Percentiles rank a stretch among this genome's conserved stretches.
Conservation (phyloP, 1,140 invertebrate species). For the Homalodisca vitripennis region DNA sequence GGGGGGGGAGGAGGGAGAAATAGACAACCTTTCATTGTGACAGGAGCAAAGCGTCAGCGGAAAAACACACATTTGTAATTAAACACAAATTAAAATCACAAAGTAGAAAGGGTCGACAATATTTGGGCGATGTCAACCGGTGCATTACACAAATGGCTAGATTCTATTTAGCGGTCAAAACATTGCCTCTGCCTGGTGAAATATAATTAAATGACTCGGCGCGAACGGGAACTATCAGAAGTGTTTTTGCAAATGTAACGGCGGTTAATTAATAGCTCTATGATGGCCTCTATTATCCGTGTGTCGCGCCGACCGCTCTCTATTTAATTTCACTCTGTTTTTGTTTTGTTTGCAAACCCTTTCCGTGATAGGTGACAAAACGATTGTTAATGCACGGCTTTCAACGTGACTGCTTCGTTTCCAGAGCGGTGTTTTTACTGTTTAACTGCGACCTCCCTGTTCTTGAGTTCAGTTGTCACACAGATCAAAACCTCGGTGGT, state of each 20-base stretch:
- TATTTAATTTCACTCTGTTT: slow-evolving; percentile 3
- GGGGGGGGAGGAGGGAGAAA: no score
- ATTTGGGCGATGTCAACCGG: slow-evolving; percentile 11
- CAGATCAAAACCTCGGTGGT: no score
- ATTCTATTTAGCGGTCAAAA: neutral
- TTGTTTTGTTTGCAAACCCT: neutral
- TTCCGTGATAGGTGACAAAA: neutral
- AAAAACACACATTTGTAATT: neutral
- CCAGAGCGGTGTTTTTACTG: no score
- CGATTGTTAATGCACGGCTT: neutral
- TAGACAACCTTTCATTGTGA: no score
- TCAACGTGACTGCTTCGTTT: no score
- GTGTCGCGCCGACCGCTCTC: neutral
- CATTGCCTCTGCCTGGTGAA: neutral
- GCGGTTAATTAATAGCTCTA: slow-evolving; percentile 4
- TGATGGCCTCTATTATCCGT: neutral
- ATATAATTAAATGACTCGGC: slow-evolving; percentile 13
- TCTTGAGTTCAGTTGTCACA: no score
- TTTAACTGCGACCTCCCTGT: no score
- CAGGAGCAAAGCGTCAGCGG: no score
- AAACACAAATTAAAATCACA: slow-evolving; percentile 4
- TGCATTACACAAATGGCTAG: neutral
- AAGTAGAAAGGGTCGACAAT: no score
- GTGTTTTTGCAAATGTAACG: slow-evolving; percentile 12
- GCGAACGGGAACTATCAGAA: neutral